These are phyloP conservation scores for Carollia perspicillata DNA, from an alignment of 2,113 vertebrate genomes.

Conservation along the genomic window DNA sequence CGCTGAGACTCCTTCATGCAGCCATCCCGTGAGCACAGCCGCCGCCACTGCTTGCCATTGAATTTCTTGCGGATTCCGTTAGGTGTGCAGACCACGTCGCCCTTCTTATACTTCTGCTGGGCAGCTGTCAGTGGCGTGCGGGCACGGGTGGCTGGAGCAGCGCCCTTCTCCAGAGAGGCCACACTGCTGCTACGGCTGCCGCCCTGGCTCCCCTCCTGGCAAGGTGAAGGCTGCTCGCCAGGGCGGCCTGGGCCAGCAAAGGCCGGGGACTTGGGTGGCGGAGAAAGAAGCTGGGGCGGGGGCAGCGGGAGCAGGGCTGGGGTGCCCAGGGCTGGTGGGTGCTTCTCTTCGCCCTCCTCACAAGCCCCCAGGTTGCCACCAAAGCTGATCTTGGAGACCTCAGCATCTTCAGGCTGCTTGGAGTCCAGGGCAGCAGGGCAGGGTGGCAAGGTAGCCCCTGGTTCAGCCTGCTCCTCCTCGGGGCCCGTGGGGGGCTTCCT, in stretches of 20 bases:
- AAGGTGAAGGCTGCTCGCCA: slow-evolving; percentile 75
- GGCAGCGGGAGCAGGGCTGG: slow-evolving; percentile 59
- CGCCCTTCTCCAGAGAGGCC: slow-evolving; percentile 77
- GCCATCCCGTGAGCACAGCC: slow-evolving; percentile 92
- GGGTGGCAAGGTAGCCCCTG: neutral
- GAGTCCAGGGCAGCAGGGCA: slow-evolving; percentile 66
- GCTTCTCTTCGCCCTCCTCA: slow-evolving; percentile 81
- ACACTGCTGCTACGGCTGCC: slow-evolving; percentile 79
- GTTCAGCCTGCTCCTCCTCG: slow-evolving; percentile 81
- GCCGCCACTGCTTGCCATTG: slow-evolving; percentile 95
- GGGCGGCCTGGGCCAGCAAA: slow-evolving; percentile 78
- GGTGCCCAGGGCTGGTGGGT: slow-evolving; percentile 70
- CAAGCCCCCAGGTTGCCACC: slow-evolving; percentile 75
- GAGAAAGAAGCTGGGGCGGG: slow-evolving; percentile 75
- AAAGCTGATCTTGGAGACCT: slow-evolving; percentile 90
- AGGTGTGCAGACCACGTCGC: slow-evolving; percentile 93
- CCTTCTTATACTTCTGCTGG: slow-evolving; percentile 95
- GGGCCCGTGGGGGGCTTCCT: slow-evolving; percentile 68
- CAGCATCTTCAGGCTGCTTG: slow-evolving; percentile 81
- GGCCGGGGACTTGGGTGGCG: slow-evolving; percentile 80
- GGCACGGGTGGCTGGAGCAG: slow-evolving; percentile 80
- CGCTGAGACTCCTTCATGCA: slow-evolving; percentile 96
- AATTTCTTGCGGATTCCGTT: slow-evolving; percentile 96
- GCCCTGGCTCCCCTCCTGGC: slow-evolving; percentile 76
- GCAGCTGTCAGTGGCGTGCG: slow-evolving; percentile 88